Base-by-base conservation (phyloP, 2,113 vertebrate genomes). In the Malaclemys terrapin region DNA sequence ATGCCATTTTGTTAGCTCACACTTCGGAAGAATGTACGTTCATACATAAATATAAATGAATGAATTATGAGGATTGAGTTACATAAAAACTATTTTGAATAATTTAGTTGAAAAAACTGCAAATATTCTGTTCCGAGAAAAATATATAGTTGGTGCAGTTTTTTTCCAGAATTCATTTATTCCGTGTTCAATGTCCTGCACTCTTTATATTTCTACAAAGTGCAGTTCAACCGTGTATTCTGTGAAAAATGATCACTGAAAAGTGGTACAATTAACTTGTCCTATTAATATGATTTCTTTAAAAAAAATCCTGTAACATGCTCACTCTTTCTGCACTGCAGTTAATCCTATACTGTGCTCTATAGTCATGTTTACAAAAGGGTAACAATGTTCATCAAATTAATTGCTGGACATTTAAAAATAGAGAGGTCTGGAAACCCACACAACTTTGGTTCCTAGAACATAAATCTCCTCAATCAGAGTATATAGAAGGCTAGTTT, bases 381-480 rank as follows among this genome's bases (percentile, higher is more conserved):
- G 83, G 85, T 57, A 47, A 52, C 87, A 92, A 56, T 87, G 89
- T 93, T 93, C 69, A 94, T 93, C 95, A 95, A 97, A 97, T 92
- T 91, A 90, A 38, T 84, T 94, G 78, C 82, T 84, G 84, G 91
- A 95, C 90, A 88, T 81, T 53, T 90, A 78, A 79, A 78, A 90
- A 85, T 95, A 95, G 95, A 91, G 89, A 94, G 89, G 93, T 53
- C 8, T 65, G 27, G 38, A 91, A 90, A 76, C 27, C 31, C 59
- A 65, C 20, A 82, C 80, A 90, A 65, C 93, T 89, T 22, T 92
- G 59, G 35, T 50, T 65, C 56, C 6, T 12, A n/a, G 69, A 96
- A 96, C 87, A 80, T 19, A 57, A 78, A 83, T 27, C 10, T 24
- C n/a, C 91, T 97, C 90, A 86, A 82, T 93, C 53, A 19, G 24